phyloP scores from a whole-genome alignment of 2,797 vertebrate species.

The Sarcoramphus papa region DNA sequence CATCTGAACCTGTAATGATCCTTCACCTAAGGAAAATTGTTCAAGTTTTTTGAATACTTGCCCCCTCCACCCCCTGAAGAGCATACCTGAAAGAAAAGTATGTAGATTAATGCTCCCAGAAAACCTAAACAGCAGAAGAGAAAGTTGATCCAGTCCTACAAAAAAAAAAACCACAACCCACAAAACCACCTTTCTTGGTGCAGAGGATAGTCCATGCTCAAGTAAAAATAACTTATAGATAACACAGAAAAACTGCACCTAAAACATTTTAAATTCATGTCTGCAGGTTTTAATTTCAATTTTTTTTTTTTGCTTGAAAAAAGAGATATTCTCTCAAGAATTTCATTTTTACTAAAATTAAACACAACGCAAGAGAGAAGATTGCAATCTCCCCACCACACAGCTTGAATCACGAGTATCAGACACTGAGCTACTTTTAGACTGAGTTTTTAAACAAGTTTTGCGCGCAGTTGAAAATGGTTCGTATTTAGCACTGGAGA shows the following conservation, averaged over 20 bases:
- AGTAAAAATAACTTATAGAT: background rate
- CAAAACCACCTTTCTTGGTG: fast-evolving
- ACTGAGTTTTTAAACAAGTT: background rate
- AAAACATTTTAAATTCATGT: background rate
- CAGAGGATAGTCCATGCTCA: background rate
- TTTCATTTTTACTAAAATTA: background rate
- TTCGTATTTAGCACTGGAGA: background rate
- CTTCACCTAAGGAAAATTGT: conserved; percentile 48
- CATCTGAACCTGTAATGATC: conserved; percentile 13
- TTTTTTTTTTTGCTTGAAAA: background rate
- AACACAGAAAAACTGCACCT: background rate
- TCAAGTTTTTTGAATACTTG: conserved; percentile 48
- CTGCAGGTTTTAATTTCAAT: background rate
- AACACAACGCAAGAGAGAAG: background rate
- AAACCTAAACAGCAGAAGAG: background rate
- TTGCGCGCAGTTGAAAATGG: background rate
- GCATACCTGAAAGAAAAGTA: conserved; percentile 38
- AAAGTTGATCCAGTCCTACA: background rate
- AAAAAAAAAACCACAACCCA: background rate
- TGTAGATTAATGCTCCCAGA: background rate
- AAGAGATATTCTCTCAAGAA: background rate
- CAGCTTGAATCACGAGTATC: background rate
- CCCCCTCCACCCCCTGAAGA: background rate
- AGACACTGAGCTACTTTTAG: background rate
- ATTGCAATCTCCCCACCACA: background rate